A percentile compares a stretch with the other conserved stretches of the same genome.
These are phyloP conservation scores for Aelia acuminata DNA, from an alignment of 2,888 invertebrate genomes.

Conservation along the genomic window DNA sequence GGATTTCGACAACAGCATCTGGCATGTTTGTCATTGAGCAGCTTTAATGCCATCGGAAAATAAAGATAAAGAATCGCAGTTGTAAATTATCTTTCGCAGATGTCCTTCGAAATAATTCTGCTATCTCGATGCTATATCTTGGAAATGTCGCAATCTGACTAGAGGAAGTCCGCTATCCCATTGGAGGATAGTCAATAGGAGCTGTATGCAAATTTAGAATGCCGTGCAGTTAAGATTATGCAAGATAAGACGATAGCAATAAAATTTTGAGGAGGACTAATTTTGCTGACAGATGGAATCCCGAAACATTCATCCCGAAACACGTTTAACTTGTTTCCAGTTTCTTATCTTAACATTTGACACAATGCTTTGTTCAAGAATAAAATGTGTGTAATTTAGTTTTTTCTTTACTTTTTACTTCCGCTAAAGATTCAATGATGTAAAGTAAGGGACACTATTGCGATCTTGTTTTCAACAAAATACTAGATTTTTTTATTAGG, in stretches of 20 bases:
- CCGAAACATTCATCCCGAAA: background rate
- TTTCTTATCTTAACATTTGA: background rate
- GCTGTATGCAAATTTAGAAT: background rate
- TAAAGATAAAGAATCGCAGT: slow-evolving; percentile 3
- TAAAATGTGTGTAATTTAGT: too few species aligned
- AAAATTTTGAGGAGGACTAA: background rate
- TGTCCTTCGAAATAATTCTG: background rate
- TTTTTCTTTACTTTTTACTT: too few species aligned
- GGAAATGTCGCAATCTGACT: background rate
- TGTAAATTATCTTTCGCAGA: slow-evolving; percentile 39
- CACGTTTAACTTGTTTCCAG: too few species aligned
- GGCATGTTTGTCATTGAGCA: slow-evolving; percentile 19
- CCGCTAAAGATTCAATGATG: too few species aligned
- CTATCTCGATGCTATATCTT: background rate
- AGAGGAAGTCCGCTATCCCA: background rate
- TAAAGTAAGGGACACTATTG: too few species aligned
- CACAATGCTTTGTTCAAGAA: too few species aligned
- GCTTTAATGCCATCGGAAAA: background rate
- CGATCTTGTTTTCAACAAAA: too few species aligned
- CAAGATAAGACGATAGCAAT: background rate
- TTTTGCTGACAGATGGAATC: background rate
- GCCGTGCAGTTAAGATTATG: background rate
- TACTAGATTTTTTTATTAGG: too few species aligned
- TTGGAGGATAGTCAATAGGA: background rate
- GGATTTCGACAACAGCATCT: slow-evolving; percentile 25